A percentile compares a stretch with the other conserved stretches of the same genome.
phyloP scores from a whole-genome alignment of 2,797 vertebrate genomes.

The Liparis tanakae region DNA sequence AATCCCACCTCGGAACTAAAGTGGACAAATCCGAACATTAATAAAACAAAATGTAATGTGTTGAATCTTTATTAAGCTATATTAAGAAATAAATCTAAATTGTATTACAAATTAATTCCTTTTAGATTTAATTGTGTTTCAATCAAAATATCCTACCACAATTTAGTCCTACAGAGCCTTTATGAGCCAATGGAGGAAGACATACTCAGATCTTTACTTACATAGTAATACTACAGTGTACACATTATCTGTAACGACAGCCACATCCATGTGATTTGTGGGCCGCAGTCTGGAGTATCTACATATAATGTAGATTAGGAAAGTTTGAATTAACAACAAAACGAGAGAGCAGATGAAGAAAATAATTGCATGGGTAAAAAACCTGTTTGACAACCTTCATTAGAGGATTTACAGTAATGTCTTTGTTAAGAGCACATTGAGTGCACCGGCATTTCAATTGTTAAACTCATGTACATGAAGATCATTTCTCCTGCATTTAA shows the following conservation, averaged over 20 bases:
- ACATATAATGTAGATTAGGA: too few species aligned
- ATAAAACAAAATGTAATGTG: background rate
- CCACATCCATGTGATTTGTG: background rate
- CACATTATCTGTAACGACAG: background rate
- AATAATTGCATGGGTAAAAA: background rate
- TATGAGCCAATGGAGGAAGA: background rate
- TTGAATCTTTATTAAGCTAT: background rate
- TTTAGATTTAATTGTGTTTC: background rate
- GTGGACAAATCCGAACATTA: background rate
- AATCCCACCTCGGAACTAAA: constrained; percentile 30
- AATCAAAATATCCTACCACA: background rate
- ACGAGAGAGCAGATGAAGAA: background rate
- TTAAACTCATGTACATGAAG: background rate
- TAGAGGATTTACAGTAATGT: background rate
- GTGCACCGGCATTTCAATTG: background rate
- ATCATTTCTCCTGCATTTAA: background rate
- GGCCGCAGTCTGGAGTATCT: too few species aligned
- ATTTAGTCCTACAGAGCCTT: background rate
- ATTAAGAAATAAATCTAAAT: background rate
- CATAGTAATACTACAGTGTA: background rate
- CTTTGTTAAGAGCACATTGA: background rate
- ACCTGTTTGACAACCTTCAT: background rate
- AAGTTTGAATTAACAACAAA: background rate
- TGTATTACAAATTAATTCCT: background rate
- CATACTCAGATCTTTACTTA: background rate